Evolutionary conservation across 2,888 invertebrate genomes (phyloP), one percentile per base, ranked within the genome.

Genomic region (Cacoxenus indagator): DNA sequence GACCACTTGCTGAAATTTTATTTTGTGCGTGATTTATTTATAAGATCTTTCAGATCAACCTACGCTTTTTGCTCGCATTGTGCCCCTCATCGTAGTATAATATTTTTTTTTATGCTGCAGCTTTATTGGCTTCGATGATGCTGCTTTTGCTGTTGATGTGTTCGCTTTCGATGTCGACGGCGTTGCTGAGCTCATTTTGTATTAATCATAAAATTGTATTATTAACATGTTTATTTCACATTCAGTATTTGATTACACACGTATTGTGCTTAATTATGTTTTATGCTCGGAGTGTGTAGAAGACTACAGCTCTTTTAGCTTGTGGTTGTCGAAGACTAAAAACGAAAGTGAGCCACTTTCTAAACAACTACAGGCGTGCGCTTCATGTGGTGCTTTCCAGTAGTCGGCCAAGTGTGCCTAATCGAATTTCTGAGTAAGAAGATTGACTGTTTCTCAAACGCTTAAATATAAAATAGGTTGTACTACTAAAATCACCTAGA

Each of bases 1-100:
- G 82, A 83, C 81, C 84, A 81, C 81, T 81, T 81, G 83, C 81
- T 83, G 84, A 82, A 81, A 80, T 81, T 81, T 81, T 81, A 82
- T 83, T 82, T 83, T 82, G 78, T 77, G 81, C 84, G 84, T 80
- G 80, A 80, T 80, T 80, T 80, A 80, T 80, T 83, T 83, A 80
- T 83, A 80, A 79, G 82, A 61, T 64, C 26, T 68, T 57, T 57
- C 64, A 64, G 27, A 37, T 27, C 64, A 64, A 31, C 68, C 62
- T 54, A 64, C 67, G 67, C 67, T 45, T 26, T 46, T 22, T 26
- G 26, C 43, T 22, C 19, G 51, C 19, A 19, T 55, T 55, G 9
- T 55, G 24, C 29, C 24, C n/a, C 55, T 5, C 14, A n/a, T n/a
- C 31, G 31, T 11, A 8, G 37, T 14, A 37, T 14, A n/a, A n/a